phyloP scores from a whole-genome alignment of 2,797 vertebrate species.

The Parauchenoglanis punctatus region DNA sequence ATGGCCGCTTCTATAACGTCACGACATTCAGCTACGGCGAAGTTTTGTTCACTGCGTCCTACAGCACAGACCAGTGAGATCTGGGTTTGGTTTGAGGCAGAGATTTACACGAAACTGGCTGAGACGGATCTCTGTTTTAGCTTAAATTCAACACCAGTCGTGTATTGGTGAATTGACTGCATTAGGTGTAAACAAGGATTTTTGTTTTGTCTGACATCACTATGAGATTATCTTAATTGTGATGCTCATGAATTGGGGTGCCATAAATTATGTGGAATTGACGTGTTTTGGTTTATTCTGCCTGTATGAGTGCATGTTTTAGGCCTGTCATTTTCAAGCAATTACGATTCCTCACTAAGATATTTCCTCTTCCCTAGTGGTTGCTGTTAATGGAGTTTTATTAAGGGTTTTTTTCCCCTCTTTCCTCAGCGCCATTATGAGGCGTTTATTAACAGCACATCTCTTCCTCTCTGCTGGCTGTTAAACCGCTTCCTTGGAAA shows the following conservation, averaged over 20 bases:
- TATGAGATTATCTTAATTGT: neutral
- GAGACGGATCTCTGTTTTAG: neutral
- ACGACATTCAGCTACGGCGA: neutral
- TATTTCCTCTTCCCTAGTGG: slow-evolving; percentile 5
- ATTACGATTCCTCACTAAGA: neutral
- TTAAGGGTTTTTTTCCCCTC: neutral
- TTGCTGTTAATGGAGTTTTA: neutral
- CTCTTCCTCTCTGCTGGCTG: neutral
- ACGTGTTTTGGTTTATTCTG: neutral
- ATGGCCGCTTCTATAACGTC: neutral
- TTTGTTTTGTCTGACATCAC: neutral
- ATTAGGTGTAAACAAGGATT: neutral
- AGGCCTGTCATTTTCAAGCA: neutral
- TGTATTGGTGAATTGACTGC: neutral
- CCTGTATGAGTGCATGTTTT: neutral
- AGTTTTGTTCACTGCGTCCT: too few relatives aligned
- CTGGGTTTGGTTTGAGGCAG: neutral
- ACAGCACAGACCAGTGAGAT: neutral
- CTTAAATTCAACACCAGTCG: neutral
- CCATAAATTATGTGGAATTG: neutral
- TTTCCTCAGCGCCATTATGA: neutral
- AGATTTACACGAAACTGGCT: neutral
- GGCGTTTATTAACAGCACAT: neutral
- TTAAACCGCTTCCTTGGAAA: neutral
- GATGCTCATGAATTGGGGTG: neutral